Evolutionary conservation across 2,113 vertebrate genomes (phyloP).

Genomic region (Willisornis vidua): DNA sequence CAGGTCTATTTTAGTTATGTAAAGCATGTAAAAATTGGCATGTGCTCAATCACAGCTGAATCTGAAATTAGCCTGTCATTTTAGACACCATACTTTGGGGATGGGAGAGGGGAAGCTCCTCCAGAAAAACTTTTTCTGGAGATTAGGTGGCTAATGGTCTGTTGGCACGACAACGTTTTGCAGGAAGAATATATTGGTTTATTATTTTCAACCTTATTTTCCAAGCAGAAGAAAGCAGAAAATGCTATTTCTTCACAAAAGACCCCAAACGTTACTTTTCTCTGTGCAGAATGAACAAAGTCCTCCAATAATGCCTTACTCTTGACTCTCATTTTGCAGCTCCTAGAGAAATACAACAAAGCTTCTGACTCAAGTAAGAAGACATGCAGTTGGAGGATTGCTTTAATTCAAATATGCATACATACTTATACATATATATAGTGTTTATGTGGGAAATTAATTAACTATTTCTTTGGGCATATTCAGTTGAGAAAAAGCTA

Average conservation of each 20-base stretch:
- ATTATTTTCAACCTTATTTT: neutral
- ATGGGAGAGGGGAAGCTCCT: conserved; percentile 22
- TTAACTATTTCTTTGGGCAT: neutral
- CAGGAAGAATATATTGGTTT: neutral
- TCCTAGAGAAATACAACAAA: neutral
- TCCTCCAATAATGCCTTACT: neutral
- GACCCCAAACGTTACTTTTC: neutral
- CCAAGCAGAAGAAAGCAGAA: neutral
- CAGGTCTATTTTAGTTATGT: conserved; percentile 82
- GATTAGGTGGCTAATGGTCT: conserved; percentile 20
- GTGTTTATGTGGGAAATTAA: neutral
- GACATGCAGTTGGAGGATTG: neutral
- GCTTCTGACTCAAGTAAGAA: neutral
- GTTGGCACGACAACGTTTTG: neutral
- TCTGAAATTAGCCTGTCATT: conserved; percentile 80
- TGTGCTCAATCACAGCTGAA: conserved; percentile 78
- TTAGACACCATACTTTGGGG: conserved; percentile 64
- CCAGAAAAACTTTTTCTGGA: conserved; percentile 41
- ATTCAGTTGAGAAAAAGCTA: neutral
- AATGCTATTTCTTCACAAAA: neutral
- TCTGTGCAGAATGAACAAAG: neutral
- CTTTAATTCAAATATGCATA: neutral
- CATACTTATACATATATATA: neutral
- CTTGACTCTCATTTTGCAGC: neutral
- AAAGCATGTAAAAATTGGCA: conserved; percentile 77